phyloP scores from a whole-genome alignment of 2,113 vertebrate genomes.

The Crotalus helleri region DNA sequence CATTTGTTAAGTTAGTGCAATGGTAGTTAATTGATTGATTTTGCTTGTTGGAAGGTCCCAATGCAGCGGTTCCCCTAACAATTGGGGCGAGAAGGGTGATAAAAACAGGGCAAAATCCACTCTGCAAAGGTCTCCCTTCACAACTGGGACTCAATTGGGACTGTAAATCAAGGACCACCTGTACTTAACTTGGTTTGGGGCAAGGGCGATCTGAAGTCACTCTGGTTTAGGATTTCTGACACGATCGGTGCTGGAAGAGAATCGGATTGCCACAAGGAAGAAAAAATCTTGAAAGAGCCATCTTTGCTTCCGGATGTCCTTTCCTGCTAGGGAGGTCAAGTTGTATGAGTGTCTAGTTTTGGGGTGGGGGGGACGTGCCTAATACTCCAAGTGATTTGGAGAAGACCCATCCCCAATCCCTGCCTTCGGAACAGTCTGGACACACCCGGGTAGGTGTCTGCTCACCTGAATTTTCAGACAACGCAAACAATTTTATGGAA shows the following conservation, averaged over 20 bases:
- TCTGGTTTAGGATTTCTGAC: neutral
- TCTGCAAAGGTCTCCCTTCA: too few species aligned
- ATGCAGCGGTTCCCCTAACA: too few species aligned
- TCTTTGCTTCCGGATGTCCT: neutral
- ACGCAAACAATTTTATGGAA: neutral
- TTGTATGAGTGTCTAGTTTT: neutral
- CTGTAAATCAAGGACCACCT: too few species aligned
- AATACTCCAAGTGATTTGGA: neutral
- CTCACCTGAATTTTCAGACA: neutral
- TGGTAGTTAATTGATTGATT: too few species aligned
- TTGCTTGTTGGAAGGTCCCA: too few species aligned
- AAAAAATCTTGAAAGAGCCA: neutral
- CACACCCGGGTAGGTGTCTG: neutral
- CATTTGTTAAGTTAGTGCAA: too few species aligned
- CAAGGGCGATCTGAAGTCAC: neutral
- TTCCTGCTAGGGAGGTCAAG: neutral
- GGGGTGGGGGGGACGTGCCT: neutral
- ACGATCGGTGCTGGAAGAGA: neutral
- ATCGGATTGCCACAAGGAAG: neutral
- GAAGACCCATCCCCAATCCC: neutral
- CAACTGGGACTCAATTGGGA: too few species aligned
- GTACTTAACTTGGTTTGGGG: neutral
- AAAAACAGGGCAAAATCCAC: too few species aligned
- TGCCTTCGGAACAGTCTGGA: neutral
- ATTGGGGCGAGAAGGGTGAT: too few species aligned